These are phyloP conservation scores for Leptothorax acervorum DNA, from an alignment of 2,888 invertebrate species.

Conservation along the genomic window DNA sequence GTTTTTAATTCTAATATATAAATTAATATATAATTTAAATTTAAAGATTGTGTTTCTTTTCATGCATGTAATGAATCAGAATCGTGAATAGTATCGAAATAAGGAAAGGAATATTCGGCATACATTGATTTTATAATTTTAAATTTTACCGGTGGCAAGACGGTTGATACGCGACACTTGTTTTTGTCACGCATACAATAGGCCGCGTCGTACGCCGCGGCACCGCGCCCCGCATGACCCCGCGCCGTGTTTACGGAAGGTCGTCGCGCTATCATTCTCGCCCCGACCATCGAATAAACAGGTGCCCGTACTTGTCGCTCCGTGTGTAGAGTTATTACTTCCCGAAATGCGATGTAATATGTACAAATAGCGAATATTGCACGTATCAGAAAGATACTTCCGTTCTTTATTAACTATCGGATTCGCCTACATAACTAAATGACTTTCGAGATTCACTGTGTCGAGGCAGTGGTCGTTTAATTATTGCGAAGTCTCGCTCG, in stretches of 20 bases:
- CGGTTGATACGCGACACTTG: not conserved
- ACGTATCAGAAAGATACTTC: not conserved
- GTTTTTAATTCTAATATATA: too few relatives aligned
- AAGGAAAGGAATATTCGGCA: not conserved
- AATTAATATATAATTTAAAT: too few relatives aligned
- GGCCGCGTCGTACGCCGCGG: not conserved
- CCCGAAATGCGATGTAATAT: not conserved
- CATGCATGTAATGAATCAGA: too few relatives aligned
- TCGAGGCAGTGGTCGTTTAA: not conserved
- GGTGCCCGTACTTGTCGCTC: not conserved
- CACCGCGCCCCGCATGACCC: too few relatives aligned
- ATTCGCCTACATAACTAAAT: not conserved
- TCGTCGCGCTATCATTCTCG: not conserved
- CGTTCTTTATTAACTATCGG: not conserved
- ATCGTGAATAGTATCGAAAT: too few relatives aligned
- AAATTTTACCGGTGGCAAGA: not conserved
- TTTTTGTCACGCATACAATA: not conserved
- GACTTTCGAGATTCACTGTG: not conserved
- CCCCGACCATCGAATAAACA: not conserved
- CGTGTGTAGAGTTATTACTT: not conserved
- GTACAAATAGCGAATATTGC: not conserved
- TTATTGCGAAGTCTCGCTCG: not conserved
- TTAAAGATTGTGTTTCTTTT: too few relatives aligned
- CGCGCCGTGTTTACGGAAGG: not conserved
- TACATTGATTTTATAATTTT: not conserved